Evolutionary conservation across 2,797 vertebrate species (phyloP).

Genomic region (Simalia tracyae): DNA sequence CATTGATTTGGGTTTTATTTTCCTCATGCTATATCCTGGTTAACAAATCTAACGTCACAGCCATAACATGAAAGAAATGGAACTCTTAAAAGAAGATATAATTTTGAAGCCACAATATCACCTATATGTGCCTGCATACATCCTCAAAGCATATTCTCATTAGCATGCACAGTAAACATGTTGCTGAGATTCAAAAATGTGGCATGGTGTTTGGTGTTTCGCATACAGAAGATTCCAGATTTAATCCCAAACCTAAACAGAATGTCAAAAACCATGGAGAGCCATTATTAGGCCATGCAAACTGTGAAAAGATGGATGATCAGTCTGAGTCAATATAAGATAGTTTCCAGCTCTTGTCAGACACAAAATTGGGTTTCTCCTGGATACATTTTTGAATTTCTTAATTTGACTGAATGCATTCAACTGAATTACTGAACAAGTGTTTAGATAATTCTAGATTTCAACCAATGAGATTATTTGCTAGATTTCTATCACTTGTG

Average conservation of each 20-base stretch:
- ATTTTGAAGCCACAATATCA: neutral
- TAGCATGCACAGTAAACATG: neutral
- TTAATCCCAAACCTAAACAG: neutral
- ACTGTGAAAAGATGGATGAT: neutral
- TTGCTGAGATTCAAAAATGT: neutral
- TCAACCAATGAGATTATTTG: neutral
- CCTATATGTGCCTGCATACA: neutral
- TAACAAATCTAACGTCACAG: constrained; percentile 38
- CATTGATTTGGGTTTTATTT: constrained; percentile 27
- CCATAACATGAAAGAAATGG: constrained; percentile 47
- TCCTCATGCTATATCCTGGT: constrained; percentile 30
- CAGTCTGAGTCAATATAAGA: neutral
- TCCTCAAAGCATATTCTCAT: neutral
- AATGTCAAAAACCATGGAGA: neutral
- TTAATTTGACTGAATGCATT: too few species aligned
- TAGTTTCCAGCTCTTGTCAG: neutral
- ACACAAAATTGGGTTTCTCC: neutral
- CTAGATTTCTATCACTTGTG: neutral
- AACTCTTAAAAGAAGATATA: constrained; percentile 35
- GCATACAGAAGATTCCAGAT: neutral
- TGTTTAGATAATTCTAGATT: neutral
- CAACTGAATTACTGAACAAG: neutral
- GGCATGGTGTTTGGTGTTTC: neutral
- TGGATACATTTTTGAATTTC: neutral
- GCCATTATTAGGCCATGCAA: neutral